A percentile compares a stretch with the other conserved stretches of the same genome.
phyloP scores from a whole-genome alignment of 2,113 vertebrate species.

The Pandion haliaetus region DNA sequence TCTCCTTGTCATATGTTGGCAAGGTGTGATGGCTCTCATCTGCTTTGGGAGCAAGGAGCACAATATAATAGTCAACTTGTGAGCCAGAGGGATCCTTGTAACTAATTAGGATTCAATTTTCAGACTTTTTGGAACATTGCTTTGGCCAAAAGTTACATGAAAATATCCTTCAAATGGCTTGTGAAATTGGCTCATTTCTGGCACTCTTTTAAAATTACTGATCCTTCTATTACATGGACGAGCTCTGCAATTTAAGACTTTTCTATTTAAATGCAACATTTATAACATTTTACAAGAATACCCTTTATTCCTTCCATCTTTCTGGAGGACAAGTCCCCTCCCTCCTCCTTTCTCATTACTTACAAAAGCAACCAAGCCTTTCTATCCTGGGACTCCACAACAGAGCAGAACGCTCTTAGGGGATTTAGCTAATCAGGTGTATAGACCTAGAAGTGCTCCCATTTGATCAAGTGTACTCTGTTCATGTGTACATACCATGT shows the following conservation, averaged over 20 bases:
- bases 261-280: conserved; percentile 56
- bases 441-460: neutral
- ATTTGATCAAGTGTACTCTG: neutral
- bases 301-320: neutral
- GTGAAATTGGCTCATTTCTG: conserved; percentile 61
- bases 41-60: conserved; percentile 5
- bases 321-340: neutral
- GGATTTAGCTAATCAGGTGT: neutral
- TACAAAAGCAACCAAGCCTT: neutral
- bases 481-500: too few relatives aligned
- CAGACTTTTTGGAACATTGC: conserved; percentile 50
- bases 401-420: neutral
- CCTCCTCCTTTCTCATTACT: neutral
- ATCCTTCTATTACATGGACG: conserved; percentile 35
- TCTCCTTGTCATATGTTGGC: conserved; percentile 60
- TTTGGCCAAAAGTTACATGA: conserved; percentile 57
- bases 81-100: conserved; percentile 29
- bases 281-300: conserved; percentile 37
- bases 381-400: neutral
- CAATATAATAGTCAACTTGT: conserved; percentile 31
- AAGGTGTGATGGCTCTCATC: conserved; percentile 60
- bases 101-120: conserved; percentile 67
- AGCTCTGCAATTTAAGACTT: conserved; percentile 21
- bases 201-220: conserved; percentile 54
- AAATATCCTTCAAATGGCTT: conserved; percentile 61